phyloP scores from a whole-genome alignment of 2,888 invertebrate genomes.

The Bedellia somnulentella region DNA sequence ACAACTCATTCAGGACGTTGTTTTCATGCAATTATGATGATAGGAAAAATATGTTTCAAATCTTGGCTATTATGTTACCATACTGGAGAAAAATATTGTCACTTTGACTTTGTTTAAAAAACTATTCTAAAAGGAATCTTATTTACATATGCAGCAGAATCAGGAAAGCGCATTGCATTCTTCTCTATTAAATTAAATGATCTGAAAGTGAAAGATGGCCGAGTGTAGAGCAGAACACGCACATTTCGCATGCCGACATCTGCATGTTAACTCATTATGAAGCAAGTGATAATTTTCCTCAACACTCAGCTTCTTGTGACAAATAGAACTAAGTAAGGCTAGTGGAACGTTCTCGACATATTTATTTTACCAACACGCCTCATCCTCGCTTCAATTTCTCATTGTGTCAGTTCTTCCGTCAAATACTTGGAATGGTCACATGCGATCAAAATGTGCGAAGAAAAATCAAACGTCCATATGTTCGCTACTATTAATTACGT shows the following conservation, averaged over 20 bases:
- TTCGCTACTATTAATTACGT: no score
- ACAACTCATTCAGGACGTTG: no score
- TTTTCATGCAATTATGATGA: no score
- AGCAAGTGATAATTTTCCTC: conserved; percentile 18
- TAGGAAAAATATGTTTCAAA: no score
- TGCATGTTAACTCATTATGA: conserved; percentile 6
- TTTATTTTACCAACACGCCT: conserved; percentile 32
- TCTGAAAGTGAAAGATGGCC: conserved; percentile 48
- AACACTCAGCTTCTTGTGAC: conserved; percentile 15
- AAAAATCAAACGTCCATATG: no score
- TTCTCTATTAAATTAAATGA: no score
- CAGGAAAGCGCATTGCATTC: no score
- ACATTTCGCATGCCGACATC: conserved; percentile 16
- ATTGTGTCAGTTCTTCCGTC: conserved; percentile 43
- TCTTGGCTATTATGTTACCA: no score
- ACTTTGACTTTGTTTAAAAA: no score
- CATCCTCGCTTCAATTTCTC: conserved; percentile 24
- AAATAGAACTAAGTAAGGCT: conserved; percentile 21
- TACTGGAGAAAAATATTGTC: no score
- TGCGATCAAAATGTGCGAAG: conserved; percentile 30
- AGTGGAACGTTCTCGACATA: conserved; percentile 27
- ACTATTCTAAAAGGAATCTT: no score
- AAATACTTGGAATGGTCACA: conserved; percentile 49
- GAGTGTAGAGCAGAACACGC: conserved; percentile 24
- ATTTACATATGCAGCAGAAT: no score